phyloP scores from a whole-genome alignment of 2,113 vertebrate genomes.

The Phrynosoma blainvillii region DNA sequence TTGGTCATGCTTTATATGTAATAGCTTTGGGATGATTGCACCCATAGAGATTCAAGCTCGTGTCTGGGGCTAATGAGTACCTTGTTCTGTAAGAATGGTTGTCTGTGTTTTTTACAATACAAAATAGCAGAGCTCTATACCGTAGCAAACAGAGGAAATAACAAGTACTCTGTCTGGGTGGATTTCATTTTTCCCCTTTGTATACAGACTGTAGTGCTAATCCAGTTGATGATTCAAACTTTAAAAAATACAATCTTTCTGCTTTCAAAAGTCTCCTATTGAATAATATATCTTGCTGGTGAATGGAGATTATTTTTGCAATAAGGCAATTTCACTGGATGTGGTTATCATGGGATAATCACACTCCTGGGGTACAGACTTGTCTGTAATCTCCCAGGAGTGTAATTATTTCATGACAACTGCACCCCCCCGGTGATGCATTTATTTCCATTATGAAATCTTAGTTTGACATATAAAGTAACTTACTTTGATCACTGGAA shows the following conservation, averaged over 20 bases:
- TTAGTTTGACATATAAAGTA: conserved; percentile 81
- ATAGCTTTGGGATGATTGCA: fast-evolving
- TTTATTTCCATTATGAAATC: conserved; percentile 85
- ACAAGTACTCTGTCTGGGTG: conserved; percentile 57
- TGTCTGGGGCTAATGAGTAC: conserved; percentile 53
- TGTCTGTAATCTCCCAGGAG: conserved; percentile 83
- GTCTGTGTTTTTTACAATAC: conserved; percentile 36
- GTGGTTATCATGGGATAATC: conserved; percentile 86
- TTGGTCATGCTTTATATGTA: background rate
- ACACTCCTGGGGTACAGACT: conserved; percentile 82
- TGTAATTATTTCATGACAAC: conserved; percentile 88
- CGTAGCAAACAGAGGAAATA: conserved; percentile 64
- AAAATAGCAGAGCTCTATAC: conserved; percentile 26
- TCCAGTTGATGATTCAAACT: conserved; percentile 76
- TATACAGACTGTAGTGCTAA: conserved; percentile 73
- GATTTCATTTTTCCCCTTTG: conserved; percentile 43
- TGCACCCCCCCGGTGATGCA: conserved; percentile 74
- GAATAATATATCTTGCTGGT: conserved; percentile 81
- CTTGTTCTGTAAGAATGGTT: conserved; percentile 16
- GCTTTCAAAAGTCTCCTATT: conserved; percentile 72
- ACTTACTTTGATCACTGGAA: conserved; percentile 82
- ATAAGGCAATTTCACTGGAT: conserved; percentile 83
- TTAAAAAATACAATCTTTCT: conserved; percentile 71
- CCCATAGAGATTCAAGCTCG: conserved; percentile 25
- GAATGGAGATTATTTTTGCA: conserved; percentile 86